Evolutionary conservation across 2,888 invertebrate species (phyloP), one percentile per base, ranked within the genome.

Genomic region (Callyntrura guangdongensis): DNA sequence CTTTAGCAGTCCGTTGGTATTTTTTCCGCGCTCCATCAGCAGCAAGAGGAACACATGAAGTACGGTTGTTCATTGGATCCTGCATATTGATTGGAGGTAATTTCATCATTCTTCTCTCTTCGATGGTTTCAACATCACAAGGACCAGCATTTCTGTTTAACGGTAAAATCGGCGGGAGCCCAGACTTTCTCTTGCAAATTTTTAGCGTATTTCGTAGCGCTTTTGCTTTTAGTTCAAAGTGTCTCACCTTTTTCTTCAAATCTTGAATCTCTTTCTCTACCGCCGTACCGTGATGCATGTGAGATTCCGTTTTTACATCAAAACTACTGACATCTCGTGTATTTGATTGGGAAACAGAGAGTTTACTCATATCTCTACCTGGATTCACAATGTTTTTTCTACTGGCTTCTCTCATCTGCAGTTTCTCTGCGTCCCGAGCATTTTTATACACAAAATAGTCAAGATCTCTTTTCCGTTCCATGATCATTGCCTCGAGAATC

Each of bases 391-490:
- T 25, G 17, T 45, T 56, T 17, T 59, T 79, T 56, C 84, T 79
- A 27, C 47, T 81, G 0, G 69, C 86, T n/a, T 85, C 86, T 6
- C 85, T 20, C 45, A 20, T 3, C 2, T 77, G 67, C 45, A 14
- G 45, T 67, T 77, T 67, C 36, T 89, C 85, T n/a, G 14, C 67
- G 17, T 92, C 85, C 17, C 83, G 61, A n/a, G 79, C 86, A 67
- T 87, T 87, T 81, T 91, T 90, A 49, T 72, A 88, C 22, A 93
- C 59, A 72, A 92, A 93, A 56, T 92, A 91, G 14, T 93, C 93
- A 1, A 94, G 83, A 59, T 94, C 93, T 53, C 93, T 49, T 77
- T 91, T 77, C n/a, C 93, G 27, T 72, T 93, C 93, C 22, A 93
- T 77, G 14, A 93, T 88, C 86, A 92, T 92, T 0, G 94, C 93